A percentile compares a stretch with the other conserved stretches of the same genome.
Conservation (phyloP, 2,888 invertebrate species). For the Andrena hattorfiana region DNA sequence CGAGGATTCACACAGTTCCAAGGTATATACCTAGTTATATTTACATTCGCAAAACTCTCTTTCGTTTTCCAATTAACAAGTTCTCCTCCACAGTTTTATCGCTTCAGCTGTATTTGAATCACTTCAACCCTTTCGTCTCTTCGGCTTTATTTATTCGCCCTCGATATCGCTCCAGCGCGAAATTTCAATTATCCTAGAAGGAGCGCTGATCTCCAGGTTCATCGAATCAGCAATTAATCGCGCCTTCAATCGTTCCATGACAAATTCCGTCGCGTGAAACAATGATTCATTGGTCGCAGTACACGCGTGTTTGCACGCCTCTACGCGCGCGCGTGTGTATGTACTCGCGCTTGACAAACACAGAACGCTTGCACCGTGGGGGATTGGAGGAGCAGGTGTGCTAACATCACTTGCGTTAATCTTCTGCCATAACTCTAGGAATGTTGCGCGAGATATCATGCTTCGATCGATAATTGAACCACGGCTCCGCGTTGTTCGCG, state of each 20-base stretch:
- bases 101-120: not conserved
- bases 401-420: conserved; percentile 81
- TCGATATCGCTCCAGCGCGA: not conserved
- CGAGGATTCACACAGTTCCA: too few relatives aligned
- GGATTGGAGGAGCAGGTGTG: conserved; percentile 78
- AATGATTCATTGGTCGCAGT: conserved; percentile 47
- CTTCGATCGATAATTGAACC: conserved; percentile 76
- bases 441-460: conserved; percentile 68
- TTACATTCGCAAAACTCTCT: not conserved
- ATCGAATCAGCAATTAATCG: conserved; percentile 23
- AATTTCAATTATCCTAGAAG: conserved; percentile 15
- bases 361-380: conserved; percentile 12
- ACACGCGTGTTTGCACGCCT: conserved; percentile 46
- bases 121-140: not conserved
- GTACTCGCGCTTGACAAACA: conserved; percentile 44
- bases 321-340: not conserved
- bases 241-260: not conserved
- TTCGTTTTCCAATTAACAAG: not conserved
- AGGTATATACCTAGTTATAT: not conserved
- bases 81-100: not conserved
- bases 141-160: not conserved
- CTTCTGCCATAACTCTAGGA: conserved; percentile 76
- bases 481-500: conserved; percentile 43
- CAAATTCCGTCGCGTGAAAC: conserved; percentile 30
- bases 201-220: not conserved